Evolutionary conservation across 2,113 vertebrate genomes (phyloP), one percentile per base, ranked within the genome.

Genomic region (Thalassoma bifasciatum): DNA sequence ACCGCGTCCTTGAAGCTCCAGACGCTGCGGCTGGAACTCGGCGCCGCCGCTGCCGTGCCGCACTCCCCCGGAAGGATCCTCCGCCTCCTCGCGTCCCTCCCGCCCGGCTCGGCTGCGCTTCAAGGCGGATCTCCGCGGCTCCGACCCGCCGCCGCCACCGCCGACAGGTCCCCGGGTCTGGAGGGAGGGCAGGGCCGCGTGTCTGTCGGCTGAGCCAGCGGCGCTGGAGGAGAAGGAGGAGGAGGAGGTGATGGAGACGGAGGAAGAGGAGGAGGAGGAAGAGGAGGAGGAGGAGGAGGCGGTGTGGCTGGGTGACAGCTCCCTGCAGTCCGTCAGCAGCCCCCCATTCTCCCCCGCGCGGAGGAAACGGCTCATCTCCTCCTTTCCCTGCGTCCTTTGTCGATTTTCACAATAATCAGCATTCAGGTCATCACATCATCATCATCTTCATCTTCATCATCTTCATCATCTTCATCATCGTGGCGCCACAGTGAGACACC

Each of bases 371-470:
- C 95, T 96, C 96, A 97, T 97, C 92, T 96, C 95, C 94, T 96
- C 94, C 94, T 96, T 24, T 66, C 79, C 84, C 64, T 19, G 84
- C 59, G 78, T 92, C 95, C 81, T 90, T 82, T 83, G 96, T 95
- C 95, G 96, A 94, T 97, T 96, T 85, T 95, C 96, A 95, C 96
- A 93, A 97, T 76, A 93, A 96, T 98, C 97, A 51, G 97, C 96
- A 78, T 97, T 96, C 95, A 97, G 91, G 95, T 98, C 30, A 6
- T n/a, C n/a, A n/a, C n/a, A n/a, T n/a, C n/a, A n/a, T n/a, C n/a
- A n/a, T n/a, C n/a, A n/a, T n/a, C n/a, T n/a, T n/a, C n/a, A n/a
- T n/a, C n/a, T n/a, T n/a, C n/a, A n/a, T n/a, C n/a, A n/a, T n/a
- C n/a, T n/a, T n/a, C n/a, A n/a, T n/a, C n/a, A n/a, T n/a, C n/a